Evolutionary conservation across 64 coral and sea anemone genomes (phyloP).

Genomic region (Montipora foliosa): DNA sequence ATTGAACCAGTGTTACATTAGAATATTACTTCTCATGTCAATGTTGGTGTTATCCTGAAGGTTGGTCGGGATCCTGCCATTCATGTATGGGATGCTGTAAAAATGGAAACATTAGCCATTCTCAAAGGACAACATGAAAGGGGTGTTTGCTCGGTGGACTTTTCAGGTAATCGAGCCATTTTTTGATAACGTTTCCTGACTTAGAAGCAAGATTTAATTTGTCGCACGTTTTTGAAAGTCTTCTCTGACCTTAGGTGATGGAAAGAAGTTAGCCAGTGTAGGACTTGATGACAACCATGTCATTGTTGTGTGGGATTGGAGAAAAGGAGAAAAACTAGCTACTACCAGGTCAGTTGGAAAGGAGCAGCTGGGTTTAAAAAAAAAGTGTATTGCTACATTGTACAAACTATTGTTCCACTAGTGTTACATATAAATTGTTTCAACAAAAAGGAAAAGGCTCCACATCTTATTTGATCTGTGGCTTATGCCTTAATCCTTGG

Average conservation of each 20-base stretch:
- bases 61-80: slow-evolving; percentile 95
- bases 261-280: slow-evolving; percentile 88
- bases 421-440: no score
- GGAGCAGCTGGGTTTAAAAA: background rate
- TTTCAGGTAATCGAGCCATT: slow-evolving; percentile 70
- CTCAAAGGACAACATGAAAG: slow-evolving; percentile 94
- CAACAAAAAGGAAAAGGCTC: no score
- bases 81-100: slow-evolving; percentile 97
- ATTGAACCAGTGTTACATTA: no score
- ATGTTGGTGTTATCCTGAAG: slow-evolving; percentile 8
- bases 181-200: background rate
- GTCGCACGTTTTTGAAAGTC: background rate
- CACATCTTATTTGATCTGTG: no score
- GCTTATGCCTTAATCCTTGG: no score
- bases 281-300: slow-evolving; percentile 93
- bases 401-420: no score
- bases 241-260: slow-evolving; percentile 71
- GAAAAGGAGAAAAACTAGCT: slow-evolving; percentile 90
- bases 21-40: background rate
- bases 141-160: slow-evolving; percentile 97
- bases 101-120: slow-evolving; percentile 85
- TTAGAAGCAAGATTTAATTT: background rate
- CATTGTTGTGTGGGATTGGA: slow-evolving; percentile 98
- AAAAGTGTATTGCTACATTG: background rate
- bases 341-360: slow-evolving; percentile 71